phyloP scores from a whole-genome alignment of 2,797 vertebrate species.

The Callimico goeldii region DNA sequence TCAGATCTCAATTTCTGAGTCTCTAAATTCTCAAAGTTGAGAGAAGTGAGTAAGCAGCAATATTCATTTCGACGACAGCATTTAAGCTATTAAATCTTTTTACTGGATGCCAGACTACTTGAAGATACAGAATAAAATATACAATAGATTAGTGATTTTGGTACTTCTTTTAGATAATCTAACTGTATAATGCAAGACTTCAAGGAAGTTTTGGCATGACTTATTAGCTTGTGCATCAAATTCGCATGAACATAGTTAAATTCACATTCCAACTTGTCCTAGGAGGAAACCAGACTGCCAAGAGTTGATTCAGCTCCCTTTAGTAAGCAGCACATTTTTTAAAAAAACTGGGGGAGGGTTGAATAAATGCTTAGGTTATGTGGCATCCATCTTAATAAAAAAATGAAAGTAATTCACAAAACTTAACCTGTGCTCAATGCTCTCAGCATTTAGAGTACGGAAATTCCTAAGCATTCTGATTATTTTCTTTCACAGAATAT shows the following conservation, averaged over 20 bases:
- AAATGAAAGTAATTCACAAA: neutral
- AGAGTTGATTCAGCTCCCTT: constrained; percentile 51
- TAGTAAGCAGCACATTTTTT: neutral
- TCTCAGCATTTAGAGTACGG: neutral
- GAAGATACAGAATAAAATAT: constrained; percentile 43
- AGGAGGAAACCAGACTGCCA: constrained; percentile 36
- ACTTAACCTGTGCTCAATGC: neutral
- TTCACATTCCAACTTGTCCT: constrained; percentile 42
- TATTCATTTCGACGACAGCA: constrained; percentile 45
- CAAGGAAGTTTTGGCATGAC: constrained; percentile 62
- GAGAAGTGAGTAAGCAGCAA: constrained; percentile 28
- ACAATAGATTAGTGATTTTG: constrained; percentile 54
- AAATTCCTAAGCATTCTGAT: neutral
- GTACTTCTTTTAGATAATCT: constrained; percentile 57
- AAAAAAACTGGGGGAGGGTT: neutral
- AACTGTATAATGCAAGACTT: constrained; percentile 62
- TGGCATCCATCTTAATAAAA: neutral
- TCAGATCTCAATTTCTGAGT: constrained; percentile 11
- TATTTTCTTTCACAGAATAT: neutral
- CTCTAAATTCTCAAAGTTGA: constrained; percentile 41
- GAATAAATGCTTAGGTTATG: neutral
- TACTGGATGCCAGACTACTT: constrained; percentile 20
- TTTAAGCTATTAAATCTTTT: constrained; percentile 56
- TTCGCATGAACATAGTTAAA: constrained; percentile 59
- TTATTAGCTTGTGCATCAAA: constrained; percentile 65